These are phyloP conservation scores for Falco naumanni DNA, from an alignment of 2,797 vertebrate genomes.

Conservation along the genomic window DNA sequence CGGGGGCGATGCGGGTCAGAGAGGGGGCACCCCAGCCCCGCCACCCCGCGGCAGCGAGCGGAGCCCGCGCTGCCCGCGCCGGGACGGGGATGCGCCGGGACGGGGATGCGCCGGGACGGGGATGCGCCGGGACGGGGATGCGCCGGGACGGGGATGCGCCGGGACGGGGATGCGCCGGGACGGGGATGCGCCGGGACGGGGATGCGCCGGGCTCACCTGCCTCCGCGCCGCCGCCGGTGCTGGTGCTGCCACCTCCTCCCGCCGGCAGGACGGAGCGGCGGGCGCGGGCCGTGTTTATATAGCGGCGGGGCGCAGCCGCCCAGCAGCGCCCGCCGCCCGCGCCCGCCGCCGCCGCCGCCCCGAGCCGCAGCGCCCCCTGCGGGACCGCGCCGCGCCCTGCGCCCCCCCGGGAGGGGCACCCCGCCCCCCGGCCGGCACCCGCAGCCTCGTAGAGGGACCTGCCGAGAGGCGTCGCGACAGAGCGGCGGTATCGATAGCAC, in stretches of 20 bases:
- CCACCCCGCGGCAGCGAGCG: not conserved
- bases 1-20: not conserved
- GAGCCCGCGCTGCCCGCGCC: not conserved
- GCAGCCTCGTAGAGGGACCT: accelerated
- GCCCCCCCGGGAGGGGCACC: not conserved
- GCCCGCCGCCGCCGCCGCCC: not conserved
- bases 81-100: not conserved
- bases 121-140: not conserved
- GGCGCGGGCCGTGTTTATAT: not conserved
- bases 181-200: not conserved
- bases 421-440: not conserved
- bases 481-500: accelerated
- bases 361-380: constrained; percentile 23
- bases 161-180: not conserved
- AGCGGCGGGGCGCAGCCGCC: not conserved
- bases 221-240: not conserved
- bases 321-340: not conserved
- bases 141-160: no score
- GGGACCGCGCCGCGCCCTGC: not conserved
- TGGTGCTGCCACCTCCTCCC: not conserved
- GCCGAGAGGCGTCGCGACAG: not conserved
- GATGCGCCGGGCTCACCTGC: not conserved
- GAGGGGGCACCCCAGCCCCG: no score
- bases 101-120: not conserved
- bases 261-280: not conserved